Evolutionary conservation across 2,888 invertebrate genomes (phyloP).

Genomic region (Criorhina ranunculi): DNA sequence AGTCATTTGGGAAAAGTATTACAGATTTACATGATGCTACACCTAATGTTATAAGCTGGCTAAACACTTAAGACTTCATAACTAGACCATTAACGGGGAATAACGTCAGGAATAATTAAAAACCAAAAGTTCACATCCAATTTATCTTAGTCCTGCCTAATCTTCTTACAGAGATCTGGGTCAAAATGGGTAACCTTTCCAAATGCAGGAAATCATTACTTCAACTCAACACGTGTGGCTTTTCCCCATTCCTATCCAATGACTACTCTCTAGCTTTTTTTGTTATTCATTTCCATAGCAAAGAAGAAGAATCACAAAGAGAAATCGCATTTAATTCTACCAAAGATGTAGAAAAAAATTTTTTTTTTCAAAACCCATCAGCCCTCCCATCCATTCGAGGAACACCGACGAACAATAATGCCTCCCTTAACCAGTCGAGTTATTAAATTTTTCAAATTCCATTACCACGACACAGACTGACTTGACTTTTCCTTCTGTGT

Average conservation of each 20-base stretch:
- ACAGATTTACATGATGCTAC: too few relatives aligned
- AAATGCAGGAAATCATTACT: not conserved
- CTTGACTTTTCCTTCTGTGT: conserved; percentile 15
- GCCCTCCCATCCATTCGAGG: not conserved
- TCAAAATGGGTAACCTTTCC: not conserved
- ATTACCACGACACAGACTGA: conserved; percentile 69
- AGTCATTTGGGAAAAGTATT: too few relatives aligned
- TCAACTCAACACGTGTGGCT: not conserved
- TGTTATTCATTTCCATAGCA: not conserved
- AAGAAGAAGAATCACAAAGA: not conserved
- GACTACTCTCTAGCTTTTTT: not conserved
- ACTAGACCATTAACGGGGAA: too few relatives aligned
- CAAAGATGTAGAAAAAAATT: conserved; percentile 1
- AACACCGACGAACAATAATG: conserved; percentile 11
- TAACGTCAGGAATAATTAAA: too few relatives aligned
- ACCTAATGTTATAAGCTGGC: too few relatives aligned
- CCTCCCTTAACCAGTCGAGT: conserved; percentile 42
- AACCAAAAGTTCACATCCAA: too few relatives aligned
- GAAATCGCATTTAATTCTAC: conserved; percentile 10
- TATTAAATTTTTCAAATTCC: conserved; percentile 80
- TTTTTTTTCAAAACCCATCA: conserved; percentile 1
- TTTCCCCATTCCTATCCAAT: not conserved
- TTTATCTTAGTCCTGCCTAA: not conserved
- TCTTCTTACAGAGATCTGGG: not conserved
- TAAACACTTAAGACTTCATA: too few relatives aligned